phyloP scores from a whole-genome alignment of 2,888 invertebrate species.

The Xestia rhomboidea region DNA sequence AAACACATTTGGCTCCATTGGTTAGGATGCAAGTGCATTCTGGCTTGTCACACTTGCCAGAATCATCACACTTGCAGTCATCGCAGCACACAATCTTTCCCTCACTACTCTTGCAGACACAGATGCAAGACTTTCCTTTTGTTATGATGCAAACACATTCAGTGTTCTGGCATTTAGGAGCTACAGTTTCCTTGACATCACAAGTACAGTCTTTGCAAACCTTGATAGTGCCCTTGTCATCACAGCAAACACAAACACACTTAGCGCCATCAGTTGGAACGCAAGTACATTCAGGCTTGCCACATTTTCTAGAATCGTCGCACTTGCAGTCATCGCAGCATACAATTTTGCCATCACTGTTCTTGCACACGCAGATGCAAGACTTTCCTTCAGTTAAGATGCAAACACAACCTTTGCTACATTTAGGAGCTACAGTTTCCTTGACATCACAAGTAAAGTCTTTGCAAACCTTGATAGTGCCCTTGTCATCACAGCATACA shows the following conservation, averaged over 20 bases:
- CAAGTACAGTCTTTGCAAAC: conserved; percentile 58
- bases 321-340: conserved; percentile 61
- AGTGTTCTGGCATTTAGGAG: conserved; percentile 22
- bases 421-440: conserved; percentile 26
- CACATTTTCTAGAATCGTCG: conserved; percentile 54
- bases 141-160: conserved; percentile 68
- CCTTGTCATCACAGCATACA: conserved; percentile 55
- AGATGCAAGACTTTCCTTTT: conserved; percentile 41
- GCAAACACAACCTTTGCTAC: conserved; percentile 51
- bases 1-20: conserved; percentile 41
- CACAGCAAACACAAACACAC: conserved; percentile 52
- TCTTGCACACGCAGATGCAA: conserved; percentile 28
- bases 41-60: conserved; percentile 20
- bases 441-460: conserved; percentile 45
- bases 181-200: not conserved
- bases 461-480: conserved; percentile 24
- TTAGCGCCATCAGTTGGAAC: conserved; percentile 54
- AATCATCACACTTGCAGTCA: conserved; percentile 62
- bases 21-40: conserved; percentile 61
- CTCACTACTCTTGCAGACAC: conserved; percentile 40
- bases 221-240: conserved; percentile 13
- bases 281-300: conserved; percentile 60
- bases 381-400: conserved; percentile 29
- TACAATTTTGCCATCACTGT: conserved; percentile 23
- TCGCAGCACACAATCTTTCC: conserved; percentile 56